Evolutionary conservation across 2,113 vertebrate species (phyloP), one percentile per base, ranked within the genome.

Genomic region (Pundamilia nyererei): DNA sequence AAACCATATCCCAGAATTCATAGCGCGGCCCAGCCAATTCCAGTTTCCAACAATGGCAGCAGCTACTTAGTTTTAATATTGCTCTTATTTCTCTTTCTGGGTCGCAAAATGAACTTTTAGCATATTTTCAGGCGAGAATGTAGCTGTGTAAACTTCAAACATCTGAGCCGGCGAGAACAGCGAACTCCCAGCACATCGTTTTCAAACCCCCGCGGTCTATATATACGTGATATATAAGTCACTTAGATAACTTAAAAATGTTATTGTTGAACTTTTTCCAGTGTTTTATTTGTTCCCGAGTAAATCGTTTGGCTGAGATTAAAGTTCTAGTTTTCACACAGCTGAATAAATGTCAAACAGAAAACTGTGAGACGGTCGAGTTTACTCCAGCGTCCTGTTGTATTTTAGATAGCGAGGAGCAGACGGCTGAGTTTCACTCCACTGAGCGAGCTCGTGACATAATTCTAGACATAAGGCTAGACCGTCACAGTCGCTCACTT

Each of bases 211-310:
- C 26, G 3, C 26, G 26, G 26, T 26, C 26, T 26, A 26, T 26
- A 1, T 26, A 26, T 26, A 26, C 3, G 3, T 29, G 24, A 15
- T 1, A 15, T 29, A 0, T 56, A 15, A 56, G 55, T 56, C 24
- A 45, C 42, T 45, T 45, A 14, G 42, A 45, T 14, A 58, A 58
- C 13, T 58, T 58, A 9, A 58, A 56, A 56, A 56, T 29, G 54
- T 56, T 56, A 0, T 15, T 56, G 24, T 56, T 58, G 55, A 56
- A 56, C 13, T 58, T 29, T 5, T 56, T 9, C 0, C 24, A 56
- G 0, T 56, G 0, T 56, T 56, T 29, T 0, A 56, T 56, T 56
- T 56, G 55, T 56, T 56, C 3, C 13, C 0, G 1, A 15, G 0
- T 56, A 56, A 56, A 58, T 58, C 0, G 13, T 58, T 29, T 58